Evolutionary conservation across 2,888 invertebrate species (phyloP), one percentile per base, ranked within the genome.

Genomic region (Furcula furcula): DNA sequence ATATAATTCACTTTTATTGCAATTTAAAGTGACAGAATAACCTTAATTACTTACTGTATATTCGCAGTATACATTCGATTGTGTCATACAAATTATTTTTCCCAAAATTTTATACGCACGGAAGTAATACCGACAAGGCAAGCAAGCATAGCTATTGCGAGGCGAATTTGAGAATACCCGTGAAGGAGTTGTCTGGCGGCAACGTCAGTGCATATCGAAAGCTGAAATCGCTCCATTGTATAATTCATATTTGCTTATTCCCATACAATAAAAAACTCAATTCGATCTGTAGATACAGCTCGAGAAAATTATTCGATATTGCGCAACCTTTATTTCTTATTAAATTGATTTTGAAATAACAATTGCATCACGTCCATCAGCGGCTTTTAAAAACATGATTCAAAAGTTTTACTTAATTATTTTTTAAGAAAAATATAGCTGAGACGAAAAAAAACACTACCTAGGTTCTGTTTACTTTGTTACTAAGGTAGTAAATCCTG

Each of bases 21-120:
- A 16, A 16, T 3, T 16, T 16, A 16, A 4, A 16, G 16, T 3
- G 3, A 16, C 6, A 16, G 16, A n/a, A n/a, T 6, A 16, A 16
- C 4, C 16, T 6, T 7, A 4, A 6, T 16, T 16, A 16, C 4
- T 16, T 4, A 16, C 16, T 16, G 16, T 16, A 16, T 16, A 4
- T 16, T 16, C 16, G 3, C 6, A 16, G 16, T 16, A n/a, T n/a
- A n/a, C n/a, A 18, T 33, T 18, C 7, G 3, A 45, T 69, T 73
- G 52, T 64, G 47, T 54, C 54, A 44, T 27, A 23, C 21, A 10
- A 13, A 11, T 34, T 37, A 22, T 14, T 34, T 41, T 46, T 15
- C 31, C 31, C 27, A 29, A 44, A 63, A 72, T 63, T 67, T 58
- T 64, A 48, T 55, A 76, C 68, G 70, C 75, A 72, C 66, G 73